Percentiles rank a stretch among this genome's conserved stretches.
phyloP scores from a whole-genome alignment of 2,888 invertebrate species.

The Timema cristinae region DNA sequence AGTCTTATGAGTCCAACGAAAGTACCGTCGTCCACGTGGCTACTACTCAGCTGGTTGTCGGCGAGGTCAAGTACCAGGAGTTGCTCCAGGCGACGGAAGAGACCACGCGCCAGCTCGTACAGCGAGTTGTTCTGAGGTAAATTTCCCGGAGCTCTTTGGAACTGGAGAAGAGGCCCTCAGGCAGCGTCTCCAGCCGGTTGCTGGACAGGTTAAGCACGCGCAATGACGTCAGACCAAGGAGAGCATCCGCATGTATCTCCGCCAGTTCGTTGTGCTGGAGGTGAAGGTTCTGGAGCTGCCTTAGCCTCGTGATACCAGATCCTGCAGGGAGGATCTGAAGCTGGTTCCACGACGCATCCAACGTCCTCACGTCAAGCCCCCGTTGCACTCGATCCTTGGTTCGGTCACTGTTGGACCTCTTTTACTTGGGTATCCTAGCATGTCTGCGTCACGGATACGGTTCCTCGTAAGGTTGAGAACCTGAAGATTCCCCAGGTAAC shows the following conservation, averaged over 20 bases:
- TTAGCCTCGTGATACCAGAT: constrained; percentile 68
- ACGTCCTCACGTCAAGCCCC: constrained; percentile 64
- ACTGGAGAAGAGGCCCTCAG: constrained; percentile 75
- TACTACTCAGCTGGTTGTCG: constrained; percentile 78
- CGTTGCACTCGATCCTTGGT: constrained; percentile 48
- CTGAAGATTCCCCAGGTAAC: constrained; percentile 73
- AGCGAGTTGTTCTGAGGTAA: constrained; percentile 82
- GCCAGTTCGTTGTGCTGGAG: constrained; percentile 80
- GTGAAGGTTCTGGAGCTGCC: constrained; percentile 73
- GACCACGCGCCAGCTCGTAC: constrained; percentile 73
- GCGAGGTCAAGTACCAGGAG: constrained; percentile 79
- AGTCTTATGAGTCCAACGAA: constrained; percentile 80
- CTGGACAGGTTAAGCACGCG: constrained; percentile 81
- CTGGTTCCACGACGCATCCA: constrained; percentile 80
- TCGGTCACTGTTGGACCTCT: constrained; percentile 33
- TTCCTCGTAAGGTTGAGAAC: constrained; percentile 81
- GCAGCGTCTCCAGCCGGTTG: constrained; percentile 76
- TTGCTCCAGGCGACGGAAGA: constrained; percentile 80
- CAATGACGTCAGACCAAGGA: constrained; percentile 73
- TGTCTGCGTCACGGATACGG: constrained; percentile 71
- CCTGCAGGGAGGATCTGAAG: constrained; percentile 67
- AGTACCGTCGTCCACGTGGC: constrained; percentile 78
- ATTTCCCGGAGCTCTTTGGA: constrained; percentile 78
- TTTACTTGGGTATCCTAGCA: constrained; percentile 60
- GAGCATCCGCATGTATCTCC: constrained; percentile 72